Evolutionary conservation across 2,888 invertebrate genomes (phyloP), one percentile per base, ranked within the genome.

Genomic region (Epistrophe grossulariae): DNA sequence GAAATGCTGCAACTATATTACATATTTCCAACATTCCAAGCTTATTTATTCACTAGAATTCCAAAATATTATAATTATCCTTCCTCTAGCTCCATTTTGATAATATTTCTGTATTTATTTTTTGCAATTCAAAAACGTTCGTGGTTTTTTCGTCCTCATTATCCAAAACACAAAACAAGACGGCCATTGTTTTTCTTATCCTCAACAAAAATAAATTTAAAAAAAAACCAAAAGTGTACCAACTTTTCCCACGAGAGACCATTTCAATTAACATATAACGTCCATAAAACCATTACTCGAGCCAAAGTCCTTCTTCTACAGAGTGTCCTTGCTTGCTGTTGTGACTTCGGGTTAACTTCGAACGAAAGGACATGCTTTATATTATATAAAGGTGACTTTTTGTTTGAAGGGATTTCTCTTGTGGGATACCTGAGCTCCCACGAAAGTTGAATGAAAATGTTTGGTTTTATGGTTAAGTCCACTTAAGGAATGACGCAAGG

Each of bases 191-290:
- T 66, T 64, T 48, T 9, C 31, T 35, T 24, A 24, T 40, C 50
- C 59, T 48, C n/a, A 17, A 70, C 17, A 15, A 48, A n/a, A 24
- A 10, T 19, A 40, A 45, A 19, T 9, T 11, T 10, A 57, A 70
- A 45, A 64, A 8, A 31, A 10, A 24, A 43, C n/a, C 28, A 64
- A 43, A 66, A 66, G 31, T 11, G 19, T 19, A 48, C 3, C n/a
- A n/a, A 24, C 38, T 68, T 68, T 59, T 79, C 84, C 74, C 68
- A 50, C 48, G 45, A 83, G 78, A 52, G 64, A 64, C 19, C 72
- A 80, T 84, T 80, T 84, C 80, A 72, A 80, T 84, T 84, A 80
- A 84, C 84, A 80, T 80, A 73, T 80, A 73, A 77, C 80, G 77
- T 68, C 78, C 77, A 81, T 85, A 85, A 81, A 78, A 81, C 84